Conservation (phyloP, 2,797 vertebrate species). For the Tachyglossus aculeatus region DNA sequence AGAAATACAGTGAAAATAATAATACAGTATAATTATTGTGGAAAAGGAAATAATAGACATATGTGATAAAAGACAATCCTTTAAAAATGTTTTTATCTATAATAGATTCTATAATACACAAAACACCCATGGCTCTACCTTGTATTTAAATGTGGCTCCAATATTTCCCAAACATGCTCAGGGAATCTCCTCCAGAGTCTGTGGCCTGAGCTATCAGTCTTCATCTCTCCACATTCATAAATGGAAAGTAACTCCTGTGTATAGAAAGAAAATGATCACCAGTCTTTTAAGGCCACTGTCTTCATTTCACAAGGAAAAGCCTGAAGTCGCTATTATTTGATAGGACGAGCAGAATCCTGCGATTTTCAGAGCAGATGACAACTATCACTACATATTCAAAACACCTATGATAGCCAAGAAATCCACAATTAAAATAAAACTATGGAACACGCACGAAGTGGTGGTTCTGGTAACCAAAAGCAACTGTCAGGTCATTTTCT, state of each 20-base stretch:
- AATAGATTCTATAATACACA: not conserved
- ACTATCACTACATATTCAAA: too few relatives aligned
- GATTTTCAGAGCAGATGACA: too few relatives aligned
- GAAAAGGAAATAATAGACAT: not conserved
- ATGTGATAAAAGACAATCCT: not conserved
- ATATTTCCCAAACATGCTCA: constrained; percentile 94
- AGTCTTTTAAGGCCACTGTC: constrained; percentile 36
- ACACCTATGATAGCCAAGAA: too few relatives aligned
- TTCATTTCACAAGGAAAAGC: too few relatives aligned
- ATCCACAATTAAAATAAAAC: too few relatives aligned
- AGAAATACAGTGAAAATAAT: too few relatives aligned
- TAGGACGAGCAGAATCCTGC: too few relatives aligned
- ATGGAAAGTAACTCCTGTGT: constrained; percentile 90
- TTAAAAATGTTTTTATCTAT: constrained; percentile 3
- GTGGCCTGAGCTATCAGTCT: constrained; percentile 81
- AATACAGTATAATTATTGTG: too few relatives aligned
- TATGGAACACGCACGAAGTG: too few relatives aligned
- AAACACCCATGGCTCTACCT: constrained; percentile 73
- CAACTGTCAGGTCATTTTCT: too few relatives aligned
- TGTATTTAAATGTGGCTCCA: constrained; percentile 96
- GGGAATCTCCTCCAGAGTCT: constrained; percentile 95
- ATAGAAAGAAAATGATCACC: not conserved
- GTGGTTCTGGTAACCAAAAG: too few relatives aligned
- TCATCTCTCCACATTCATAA: constrained; percentile 90
- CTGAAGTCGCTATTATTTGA: too few relatives aligned